Evolutionary conservation across 23 tunicate genomes (phyloP).

Genomic region (Styela plicata): DNA sequence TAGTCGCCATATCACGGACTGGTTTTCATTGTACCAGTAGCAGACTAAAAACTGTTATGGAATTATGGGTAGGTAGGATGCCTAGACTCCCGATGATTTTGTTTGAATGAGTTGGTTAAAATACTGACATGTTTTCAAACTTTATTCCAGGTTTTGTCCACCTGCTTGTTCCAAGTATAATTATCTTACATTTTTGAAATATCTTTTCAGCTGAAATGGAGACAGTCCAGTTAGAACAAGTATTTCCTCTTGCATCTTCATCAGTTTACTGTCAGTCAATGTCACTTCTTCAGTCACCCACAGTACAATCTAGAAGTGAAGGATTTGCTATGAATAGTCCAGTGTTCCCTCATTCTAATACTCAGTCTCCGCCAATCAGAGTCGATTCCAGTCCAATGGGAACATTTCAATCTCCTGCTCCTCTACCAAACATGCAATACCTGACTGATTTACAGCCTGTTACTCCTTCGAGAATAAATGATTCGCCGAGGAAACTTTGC

Average conservation of each 20-base stretch:
- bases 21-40: too few species aligned
- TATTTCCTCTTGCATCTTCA: background rate
- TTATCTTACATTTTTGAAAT: too few species aligned
- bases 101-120: too few species aligned
- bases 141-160: too few species aligned
- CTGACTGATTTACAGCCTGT: conserved; percentile 73
- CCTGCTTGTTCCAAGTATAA: too few species aligned
- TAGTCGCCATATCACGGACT: too few species aligned
- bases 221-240: background rate
- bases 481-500: conserved; percentile 49
- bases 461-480: conserved; percentile 60
- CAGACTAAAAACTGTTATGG: too few species aligned
- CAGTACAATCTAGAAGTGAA: background rate
- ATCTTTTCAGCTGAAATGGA: background rate
- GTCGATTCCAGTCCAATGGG: too few species aligned
- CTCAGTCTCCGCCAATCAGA: background rate
- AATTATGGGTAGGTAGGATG: too few species aligned
- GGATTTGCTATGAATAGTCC: background rate
- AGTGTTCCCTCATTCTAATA: background rate
- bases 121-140: too few species aligned
- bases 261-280: conserved; percentile 13
- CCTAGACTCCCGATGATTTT: too few species aligned
- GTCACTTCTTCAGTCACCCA: background rate
- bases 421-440: background rate
- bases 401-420: background rate